Evolutionary conservation across 1,140 invertebrate genomes (phyloP), one percentile per base, ranked within the genome.

Genomic region (Octopus bimaculoides): DNA sequence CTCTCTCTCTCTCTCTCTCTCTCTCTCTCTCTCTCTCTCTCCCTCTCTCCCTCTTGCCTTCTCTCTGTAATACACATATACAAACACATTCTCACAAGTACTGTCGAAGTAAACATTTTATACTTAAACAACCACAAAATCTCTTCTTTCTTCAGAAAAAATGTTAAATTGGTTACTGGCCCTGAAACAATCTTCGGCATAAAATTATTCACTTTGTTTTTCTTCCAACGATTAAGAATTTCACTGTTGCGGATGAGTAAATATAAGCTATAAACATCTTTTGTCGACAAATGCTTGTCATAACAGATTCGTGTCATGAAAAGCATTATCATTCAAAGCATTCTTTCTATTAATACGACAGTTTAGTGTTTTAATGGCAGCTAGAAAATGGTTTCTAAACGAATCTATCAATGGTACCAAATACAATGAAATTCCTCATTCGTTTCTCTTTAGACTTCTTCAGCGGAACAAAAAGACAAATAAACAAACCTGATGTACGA

Each of bases 31-130:
- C 66, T 78, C 78, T 78, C 56, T 69, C 61, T 78, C 78, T 78
- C 69, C 53, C 78, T 78, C 78, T 69, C n/a, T 17, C 14, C 4
- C 61, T 69, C 53, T 66, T 26, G 26, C 41, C 71, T 53, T 12
- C 66, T 52, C 81, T 78, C 54, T 41, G 26, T 41, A 41, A 79
- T 82, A 41, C 83, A 83, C 78, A 73, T 82, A 20, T 80, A 81
- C 4, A 78, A 55, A 79, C 78, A 73, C 54, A 75, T 75, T 26
- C 61, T 8, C 5, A 17, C 77, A 78, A 52, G n/a, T 5, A 20
- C n/a, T n/a, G 41, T 8, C 54, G 20, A 41, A 77, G n/a, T 10
- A 20, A 77, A 26, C 52, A 41, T 14, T 53, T 53, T 26, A 26
- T 20, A 66, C 54, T 10, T 71, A 20, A 41, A n/a, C 52, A 8